Percentiles rank a stretch among this genome's conserved stretches.
Evolutionary conservation across 2,113 vertebrate genomes (phyloP).

Genomic region (Corythaeola cristata): DNA sequence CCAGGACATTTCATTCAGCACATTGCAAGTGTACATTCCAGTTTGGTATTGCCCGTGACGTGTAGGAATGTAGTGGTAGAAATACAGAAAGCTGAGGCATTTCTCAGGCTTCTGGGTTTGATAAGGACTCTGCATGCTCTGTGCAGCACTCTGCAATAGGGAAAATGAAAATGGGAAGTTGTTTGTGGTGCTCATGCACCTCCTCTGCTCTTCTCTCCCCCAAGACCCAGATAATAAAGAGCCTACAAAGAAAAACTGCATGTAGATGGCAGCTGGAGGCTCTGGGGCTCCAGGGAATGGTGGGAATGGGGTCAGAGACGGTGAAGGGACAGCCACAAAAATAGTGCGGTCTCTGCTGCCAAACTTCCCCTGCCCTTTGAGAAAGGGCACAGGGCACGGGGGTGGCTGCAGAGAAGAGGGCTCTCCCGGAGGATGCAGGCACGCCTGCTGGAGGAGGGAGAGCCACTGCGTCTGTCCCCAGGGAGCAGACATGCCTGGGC

Average conservation of each 20-base stretch:
- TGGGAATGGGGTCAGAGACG: constrained; percentile 22
- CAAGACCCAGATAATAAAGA: background rate
- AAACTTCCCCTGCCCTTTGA: background rate
- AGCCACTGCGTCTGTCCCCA: rapidly evolving
- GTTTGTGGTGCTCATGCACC: background rate
- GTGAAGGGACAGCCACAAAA: background rate
- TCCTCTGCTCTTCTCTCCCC: background rate
- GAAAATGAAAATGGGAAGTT: background rate
- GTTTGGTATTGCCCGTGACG: rapidly evolving
- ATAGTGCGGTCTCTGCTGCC: background rate
- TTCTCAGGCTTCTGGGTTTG: background rate
- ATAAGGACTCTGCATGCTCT: background rate
- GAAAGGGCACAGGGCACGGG: background rate
- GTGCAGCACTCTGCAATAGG: background rate
- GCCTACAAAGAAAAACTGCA: background rate
- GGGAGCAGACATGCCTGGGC: rapidly evolving
- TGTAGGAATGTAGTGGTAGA: background rate
- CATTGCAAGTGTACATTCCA: background rate
- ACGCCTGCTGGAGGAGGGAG: background rate
- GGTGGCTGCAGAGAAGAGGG: background rate
- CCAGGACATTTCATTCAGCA: background rate
- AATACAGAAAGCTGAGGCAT: background rate
- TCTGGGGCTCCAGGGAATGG: background rate
- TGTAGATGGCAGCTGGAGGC: background rate
- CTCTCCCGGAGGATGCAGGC: background rate